Evolutionary conservation across 2,797 vertebrate species (phyloP).

Genomic region (Australoheros facetus): DNA sequence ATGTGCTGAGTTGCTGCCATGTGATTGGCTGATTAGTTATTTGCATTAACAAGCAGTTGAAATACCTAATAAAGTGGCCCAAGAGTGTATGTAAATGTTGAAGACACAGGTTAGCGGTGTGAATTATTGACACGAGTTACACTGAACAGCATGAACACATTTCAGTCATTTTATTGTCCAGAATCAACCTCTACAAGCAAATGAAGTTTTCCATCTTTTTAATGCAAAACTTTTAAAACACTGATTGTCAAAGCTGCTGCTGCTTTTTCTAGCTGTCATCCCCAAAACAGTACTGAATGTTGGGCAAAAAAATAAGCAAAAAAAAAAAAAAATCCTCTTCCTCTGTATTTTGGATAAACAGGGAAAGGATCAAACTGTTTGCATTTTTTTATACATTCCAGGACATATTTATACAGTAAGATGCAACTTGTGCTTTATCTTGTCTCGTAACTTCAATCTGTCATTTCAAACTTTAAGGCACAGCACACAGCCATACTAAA

Average conservation of each 20-base stretch:
- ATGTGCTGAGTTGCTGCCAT: too few species aligned
- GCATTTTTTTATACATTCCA: too few species aligned
- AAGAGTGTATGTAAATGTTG: neutral
- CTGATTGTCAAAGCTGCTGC: slow-evolving; percentile 1
- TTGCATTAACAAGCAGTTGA: too few species aligned
- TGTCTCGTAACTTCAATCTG: neutral
- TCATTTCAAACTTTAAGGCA: neutral
- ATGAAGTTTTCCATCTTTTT: neutral
- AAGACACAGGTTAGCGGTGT: neutral
- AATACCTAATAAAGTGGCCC: too few species aligned
- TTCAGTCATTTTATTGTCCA: neutral
- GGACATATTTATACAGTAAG: neutral
- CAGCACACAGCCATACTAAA: neutral
- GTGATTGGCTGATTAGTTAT: too few species aligned
- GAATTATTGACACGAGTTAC: neutral
- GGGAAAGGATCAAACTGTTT: neutral
- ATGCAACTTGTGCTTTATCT: neutral
- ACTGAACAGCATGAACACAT: neutral
- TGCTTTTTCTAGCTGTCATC: neutral
- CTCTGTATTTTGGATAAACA: neutral
- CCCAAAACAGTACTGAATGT: neutral
- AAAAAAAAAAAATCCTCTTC: neutral
- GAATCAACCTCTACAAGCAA: neutral
- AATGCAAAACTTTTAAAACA: neutral
- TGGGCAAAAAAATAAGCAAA: too few species aligned